Evolutionary conservation across 2,888 invertebrate species (phyloP), one percentile per base, ranked within the genome.

Genomic region (Palloptera scutellata): DNA sequence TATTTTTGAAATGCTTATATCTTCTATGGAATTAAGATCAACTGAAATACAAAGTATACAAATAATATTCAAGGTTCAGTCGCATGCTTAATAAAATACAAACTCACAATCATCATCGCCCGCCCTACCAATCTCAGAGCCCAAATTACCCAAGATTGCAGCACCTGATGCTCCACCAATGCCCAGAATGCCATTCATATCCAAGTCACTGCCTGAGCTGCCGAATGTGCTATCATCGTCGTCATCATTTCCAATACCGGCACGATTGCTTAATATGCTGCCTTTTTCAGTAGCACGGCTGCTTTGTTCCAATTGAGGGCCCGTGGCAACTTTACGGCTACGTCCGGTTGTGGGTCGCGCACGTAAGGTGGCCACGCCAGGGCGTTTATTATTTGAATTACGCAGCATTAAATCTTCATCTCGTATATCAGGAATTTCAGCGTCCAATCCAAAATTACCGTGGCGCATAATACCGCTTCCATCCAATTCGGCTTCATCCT

Each of bases 341-440:
- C 83, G 79, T 6, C 83, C 84, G 0, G 84, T 84, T n/a, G 81
- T 82, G 13, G 83, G 84, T 3, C 85, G 80, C 6, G 85, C 80
- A 20, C 82, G 77, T 9, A 78, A 76, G 1, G 78, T 79, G 5
- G 80, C 77, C 4, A 79, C 81, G 0, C 77, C 74, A 0, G 79
- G 80, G 1, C 79, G 77, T 52, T 76, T 79, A n/a, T 67, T 72
- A 41, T 41, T n/a, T 17, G 9, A 52, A 30, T 70, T 73, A 19
- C 74, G 72, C 66, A 77, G 13, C 60, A 79, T 69, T 12, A 78
- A 58, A 57, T 84, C 83, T 64, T 81, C 81, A 59, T 81, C 79
- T 0, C 79, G 75, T 57, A 79, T 82, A 54, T 79, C 82, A 1
- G 78, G 79, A 67, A 81, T 79, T 19, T 79, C 80, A 3, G 77